phyloP scores from a whole-genome alignment of 2,113 vertebrate genomes.

The Mystacornis crossleyi region DNA sequence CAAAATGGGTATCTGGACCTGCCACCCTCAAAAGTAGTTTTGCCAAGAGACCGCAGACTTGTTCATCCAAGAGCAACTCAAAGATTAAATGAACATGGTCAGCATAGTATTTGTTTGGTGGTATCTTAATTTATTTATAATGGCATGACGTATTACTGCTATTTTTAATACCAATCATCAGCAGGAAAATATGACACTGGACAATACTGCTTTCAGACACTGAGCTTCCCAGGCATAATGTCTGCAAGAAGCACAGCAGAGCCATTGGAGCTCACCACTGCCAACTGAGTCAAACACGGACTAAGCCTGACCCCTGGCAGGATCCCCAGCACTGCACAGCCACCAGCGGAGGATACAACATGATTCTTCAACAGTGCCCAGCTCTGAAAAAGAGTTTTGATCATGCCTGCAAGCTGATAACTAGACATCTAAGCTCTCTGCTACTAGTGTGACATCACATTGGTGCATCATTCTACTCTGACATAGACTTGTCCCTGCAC shows the following conservation, averaged over 20 bases:
- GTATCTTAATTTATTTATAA: neutral
- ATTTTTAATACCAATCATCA: neutral
- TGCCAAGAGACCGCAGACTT: neutral
- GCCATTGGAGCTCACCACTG: neutral
- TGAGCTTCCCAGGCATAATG: neutral
- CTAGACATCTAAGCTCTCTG: neutral
- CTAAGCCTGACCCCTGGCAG: neutral
- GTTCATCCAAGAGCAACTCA: neutral
- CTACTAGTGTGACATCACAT: accelerated
- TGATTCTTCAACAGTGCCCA: neutral
- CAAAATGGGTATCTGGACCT: neutral
- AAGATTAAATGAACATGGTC: neutral
- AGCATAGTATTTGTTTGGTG: neutral
- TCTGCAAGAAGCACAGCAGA: neutral
- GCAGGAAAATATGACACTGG: neutral
- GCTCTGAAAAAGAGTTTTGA: neutral
- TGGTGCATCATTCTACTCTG: neutral
- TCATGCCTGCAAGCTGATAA: neutral
- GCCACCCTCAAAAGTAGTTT: neutral
- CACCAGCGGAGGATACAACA: neutral
- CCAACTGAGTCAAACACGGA: accelerated
- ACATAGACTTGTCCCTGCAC: accelerated
- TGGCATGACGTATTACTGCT: neutral
- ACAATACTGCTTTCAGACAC: neutral
- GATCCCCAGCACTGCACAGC: neutral